Base-by-base conservation (phyloP, 2,113 vertebrate genomes). In the Sorex araneus region DNA sequence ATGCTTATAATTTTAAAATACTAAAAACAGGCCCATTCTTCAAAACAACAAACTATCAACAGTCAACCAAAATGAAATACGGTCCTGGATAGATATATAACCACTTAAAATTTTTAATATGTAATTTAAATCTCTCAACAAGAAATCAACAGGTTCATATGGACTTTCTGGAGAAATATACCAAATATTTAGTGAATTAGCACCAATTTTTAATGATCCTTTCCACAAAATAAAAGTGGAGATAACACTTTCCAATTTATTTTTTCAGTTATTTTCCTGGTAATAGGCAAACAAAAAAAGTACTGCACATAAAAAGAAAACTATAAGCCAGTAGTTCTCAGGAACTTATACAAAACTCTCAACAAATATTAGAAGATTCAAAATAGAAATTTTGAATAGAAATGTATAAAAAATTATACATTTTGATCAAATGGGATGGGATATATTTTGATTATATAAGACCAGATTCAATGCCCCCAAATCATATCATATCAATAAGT, bases 1-100 rank as follows among this genome's bases (percentile, higher is more conserved):
- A 36, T 54, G 28, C 32, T 34, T 79, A 30, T 54, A 73, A 54
- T 64, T 79, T 66, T 74, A 28, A 45, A 66, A 79, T 23, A n/a
- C 16, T n/a, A 47, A 85, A 74, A 81, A 89, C 4, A 21, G 1
- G 21, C 18, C 57, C 57, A 60, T 60, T 60, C 57, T 34, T 36
- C 85, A 75, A 90, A 86, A 6, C 34, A 69, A 80, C 67, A 94
- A 90, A 30, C 25, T 74, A 60, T 30, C 13, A 74, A 54, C 18
- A 30, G 10, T 5, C 87, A 80, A 28, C 8, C 34, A 69, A 45
- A 67, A 80, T 27, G 6, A 36, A 75, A 47, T 4, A 90, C 30
- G 57, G 18, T 45, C 34, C 54, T 45, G 7, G 67, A 45, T 3
- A 36, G 69, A 27, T 30, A 6, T 36, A 60, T 27, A 75, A 27